phyloP scores from a whole-genome alignment of 2,888 invertebrate species.

The Eristalinus aeneus region DNA sequence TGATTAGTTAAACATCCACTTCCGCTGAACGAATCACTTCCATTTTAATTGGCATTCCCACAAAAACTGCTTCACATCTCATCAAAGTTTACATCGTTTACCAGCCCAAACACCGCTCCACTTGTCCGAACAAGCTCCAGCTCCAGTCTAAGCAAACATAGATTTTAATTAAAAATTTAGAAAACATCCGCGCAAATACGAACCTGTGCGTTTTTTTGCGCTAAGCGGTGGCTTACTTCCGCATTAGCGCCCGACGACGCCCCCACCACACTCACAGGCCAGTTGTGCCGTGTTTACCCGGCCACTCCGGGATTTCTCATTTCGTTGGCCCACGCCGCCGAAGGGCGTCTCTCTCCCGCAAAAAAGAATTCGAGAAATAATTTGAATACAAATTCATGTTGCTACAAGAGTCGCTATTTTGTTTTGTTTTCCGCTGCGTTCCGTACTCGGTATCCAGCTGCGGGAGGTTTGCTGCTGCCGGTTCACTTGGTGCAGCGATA shows the following conservation, averaged over 20 bases:
- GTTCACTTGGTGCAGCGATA: conserved; percentile 40
- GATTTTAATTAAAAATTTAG: conserved; percentile 71
- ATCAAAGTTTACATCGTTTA: neutral
- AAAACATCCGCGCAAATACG: conserved; percentile 66
- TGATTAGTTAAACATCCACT: neutral
- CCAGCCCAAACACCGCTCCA: neutral
- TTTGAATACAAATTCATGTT: conserved; percentile 33
- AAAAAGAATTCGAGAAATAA: conserved; percentile 9
- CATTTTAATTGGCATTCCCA: neutral
- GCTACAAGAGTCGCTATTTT: conserved; percentile 4
- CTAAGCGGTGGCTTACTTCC: conserved; percentile 33
- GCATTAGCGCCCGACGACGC: neutral
- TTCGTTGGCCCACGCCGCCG: conserved; percentile 24
- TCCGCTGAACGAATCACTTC: neutral
- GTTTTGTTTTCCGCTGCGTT: neutral
- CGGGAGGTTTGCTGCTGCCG: conserved; percentile 14
- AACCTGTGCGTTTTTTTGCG: neutral
- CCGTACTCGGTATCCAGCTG: conserved; percentile 44
- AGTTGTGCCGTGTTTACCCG: conserved; percentile 53
- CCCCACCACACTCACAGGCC: conserved; percentile 22
- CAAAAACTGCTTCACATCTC: neutral
- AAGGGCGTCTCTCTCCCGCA: conserved; percentile 25
- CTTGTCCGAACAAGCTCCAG: neutral
- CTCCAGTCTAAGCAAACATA: conserved; percentile 60
- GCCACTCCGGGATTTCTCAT: conserved; percentile 27